A percentile compares a stretch with the other conserved stretches of the same genome.
phyloP scores from a whole-genome alignment of 2,113 vertebrate species.

The Vanacampus margaritifer region DNA sequence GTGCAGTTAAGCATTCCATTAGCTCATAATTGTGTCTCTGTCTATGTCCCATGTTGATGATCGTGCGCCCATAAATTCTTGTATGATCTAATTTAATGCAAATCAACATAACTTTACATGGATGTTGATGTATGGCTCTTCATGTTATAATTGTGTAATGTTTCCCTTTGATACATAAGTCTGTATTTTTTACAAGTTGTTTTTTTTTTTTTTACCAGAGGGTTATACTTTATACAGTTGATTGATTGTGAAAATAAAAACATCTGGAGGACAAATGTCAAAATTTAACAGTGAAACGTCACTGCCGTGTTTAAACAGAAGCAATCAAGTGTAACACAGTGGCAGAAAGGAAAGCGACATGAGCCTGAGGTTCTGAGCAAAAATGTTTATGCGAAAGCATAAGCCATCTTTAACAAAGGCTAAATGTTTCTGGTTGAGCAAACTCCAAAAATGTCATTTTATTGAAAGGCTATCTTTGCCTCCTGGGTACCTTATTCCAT shows the following conservation, averaged over 20 bases:
- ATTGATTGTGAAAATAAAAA: background rate
- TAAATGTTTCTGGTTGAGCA: no score
- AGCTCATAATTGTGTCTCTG: constrained; percentile 57
- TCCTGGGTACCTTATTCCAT: no score
- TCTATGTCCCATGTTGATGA: constrained; percentile 32
- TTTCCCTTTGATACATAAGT: constrained; percentile 19
- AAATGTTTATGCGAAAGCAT: no score
- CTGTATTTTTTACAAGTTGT: constrained; percentile 7
- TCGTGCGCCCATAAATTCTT: constrained; percentile 30
- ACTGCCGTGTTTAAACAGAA: background rate
- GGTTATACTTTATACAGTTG: background rate
- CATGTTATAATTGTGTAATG: constrained; percentile 28
- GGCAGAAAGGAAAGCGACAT: no score
- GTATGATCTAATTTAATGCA: constrained; percentile 18
- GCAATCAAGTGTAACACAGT: background rate
- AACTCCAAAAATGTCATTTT: no score
- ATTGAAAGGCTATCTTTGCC: no score
- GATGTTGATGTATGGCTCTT: constrained; percentile 35
- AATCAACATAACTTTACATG: constrained; percentile 4
- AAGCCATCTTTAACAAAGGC: no score
- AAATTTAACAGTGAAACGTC: background rate
- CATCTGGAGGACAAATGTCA: no score
- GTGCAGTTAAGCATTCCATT: constrained; percentile 61
- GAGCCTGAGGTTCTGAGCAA: no score
- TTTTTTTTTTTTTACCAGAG: constrained; percentile 10